Evolutionary conservation across 2,797 vertebrate genomes (phyloP).

Genomic region (Chloroceryle amazona): DNA sequence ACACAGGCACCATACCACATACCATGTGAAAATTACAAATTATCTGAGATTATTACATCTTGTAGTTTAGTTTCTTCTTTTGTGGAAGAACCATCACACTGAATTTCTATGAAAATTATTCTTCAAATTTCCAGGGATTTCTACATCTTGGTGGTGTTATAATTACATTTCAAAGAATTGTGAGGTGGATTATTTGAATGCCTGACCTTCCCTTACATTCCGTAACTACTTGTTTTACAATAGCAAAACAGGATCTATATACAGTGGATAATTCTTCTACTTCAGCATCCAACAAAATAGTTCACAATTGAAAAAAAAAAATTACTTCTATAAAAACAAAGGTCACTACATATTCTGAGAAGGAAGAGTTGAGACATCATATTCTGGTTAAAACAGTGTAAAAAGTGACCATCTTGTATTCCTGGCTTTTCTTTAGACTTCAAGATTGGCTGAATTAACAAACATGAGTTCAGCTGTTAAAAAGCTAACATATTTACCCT

Average conservation of each 20-base stretch:
- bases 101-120: neutral
- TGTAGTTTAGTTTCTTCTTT: neutral
- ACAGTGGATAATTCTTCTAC: neutral
- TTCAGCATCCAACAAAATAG: neutral
- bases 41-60: neutral
- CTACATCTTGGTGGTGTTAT: neutral
- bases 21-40: neutral
- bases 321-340: neutral
- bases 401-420: neutral
- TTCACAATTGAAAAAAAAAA: neutral
- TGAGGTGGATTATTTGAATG: neutral
- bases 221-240: neutral
- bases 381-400: neutral
- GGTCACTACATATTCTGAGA: neutral
- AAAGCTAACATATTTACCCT: neutral
- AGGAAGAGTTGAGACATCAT: neutral
- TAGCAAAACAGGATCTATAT: neutral
- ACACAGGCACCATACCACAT: neutral
- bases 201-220: neutral
- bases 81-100: neutral
- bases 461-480: fast-evolving
- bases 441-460: neutral
- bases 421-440: neutral
- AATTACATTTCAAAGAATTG: neutral
- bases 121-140: neutral